These are phyloP conservation scores for Artemisiospiza belli DNA, from an alignment of 2,113 vertebrate genomes.

Conservation along the genomic window DNA sequence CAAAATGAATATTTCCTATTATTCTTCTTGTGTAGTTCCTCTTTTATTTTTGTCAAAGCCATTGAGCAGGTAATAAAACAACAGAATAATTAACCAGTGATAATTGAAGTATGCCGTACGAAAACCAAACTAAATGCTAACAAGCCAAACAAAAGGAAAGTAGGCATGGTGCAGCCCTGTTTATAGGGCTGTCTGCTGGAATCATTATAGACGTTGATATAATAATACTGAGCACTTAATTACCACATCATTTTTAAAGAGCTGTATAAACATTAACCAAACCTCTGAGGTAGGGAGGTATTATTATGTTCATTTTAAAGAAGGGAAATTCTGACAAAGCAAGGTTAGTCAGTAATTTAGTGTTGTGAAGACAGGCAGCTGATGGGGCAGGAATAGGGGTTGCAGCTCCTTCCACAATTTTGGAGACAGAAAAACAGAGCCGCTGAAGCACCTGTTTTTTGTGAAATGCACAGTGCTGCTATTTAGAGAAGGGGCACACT, in stretches of 20 bases:
- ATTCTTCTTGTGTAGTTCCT: background rate
- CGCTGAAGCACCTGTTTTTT: background rate
- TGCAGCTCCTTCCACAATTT: accelerated
- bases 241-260: slow-evolving; percentile 52
- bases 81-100: slow-evolving; percentile 20
- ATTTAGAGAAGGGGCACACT: background rate
- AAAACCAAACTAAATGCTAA: slow-evolving; percentile 49
- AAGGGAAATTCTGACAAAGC: background rate
- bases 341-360: background rate
- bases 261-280: slow-evolving; percentile 56
- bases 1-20: background rate
- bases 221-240: slow-evolving; percentile 61
- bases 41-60: slow-evolving; percentile 22
- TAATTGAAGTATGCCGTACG: slow-evolving; percentile 11
- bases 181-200: slow-evolving; percentile 45
- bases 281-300: slow-evolving; percentile 48
- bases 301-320: slow-evolving; percentile 46
- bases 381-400: background rate
- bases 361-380: background rate
- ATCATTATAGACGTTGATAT: slow-evolving; percentile 50
- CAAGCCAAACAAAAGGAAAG: slow-evolving; percentile 50
- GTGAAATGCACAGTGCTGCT: accelerated
- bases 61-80: slow-evolving; percentile 24
- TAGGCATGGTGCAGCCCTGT: background rate
- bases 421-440: background rate